Evolutionary conservation across 2,888 invertebrate species (phyloP).

Genomic region (Clostera curtula): DNA sequence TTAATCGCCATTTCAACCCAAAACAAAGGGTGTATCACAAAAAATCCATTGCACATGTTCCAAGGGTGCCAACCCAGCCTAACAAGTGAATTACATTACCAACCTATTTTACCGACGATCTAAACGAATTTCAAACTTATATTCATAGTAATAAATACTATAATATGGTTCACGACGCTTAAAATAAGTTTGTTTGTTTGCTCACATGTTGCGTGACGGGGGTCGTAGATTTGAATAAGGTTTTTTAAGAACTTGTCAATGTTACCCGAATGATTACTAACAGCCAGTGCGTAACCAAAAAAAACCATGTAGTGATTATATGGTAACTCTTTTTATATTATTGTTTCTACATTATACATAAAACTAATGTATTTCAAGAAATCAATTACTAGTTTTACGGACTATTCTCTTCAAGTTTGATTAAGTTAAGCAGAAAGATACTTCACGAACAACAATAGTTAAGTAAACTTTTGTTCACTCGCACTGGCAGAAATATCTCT

Average conservation of each 20-base stretch:
- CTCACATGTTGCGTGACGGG: conserved; percentile 60
- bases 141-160: conserved; percentile 7
- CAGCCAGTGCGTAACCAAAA: too few species aligned
- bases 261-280: too few species aligned
- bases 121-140: conserved; percentile 24
- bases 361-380: too few species aligned
- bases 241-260: conserved; percentile 24
- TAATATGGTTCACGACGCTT: conserved; percentile 1
- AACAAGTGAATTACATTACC: conserved; percentile 55
- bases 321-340: too few species aligned
- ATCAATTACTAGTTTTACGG: too few species aligned
- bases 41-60: conserved; percentile 57
- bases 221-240: conserved; percentile 44
- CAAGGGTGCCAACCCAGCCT: conserved; percentile 55
- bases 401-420: too few species aligned
- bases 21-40: conserved; percentile 48
- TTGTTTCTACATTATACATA: too few species aligned
- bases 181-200: conserved; percentile 39
- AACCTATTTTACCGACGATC: conserved; percentile 12
- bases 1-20: conserved; percentile 32
- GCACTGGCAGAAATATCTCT: too few species aligned
- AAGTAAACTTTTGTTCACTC: too few species aligned
- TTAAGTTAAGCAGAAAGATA: too few species aligned
- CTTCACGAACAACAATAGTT: too few species aligned
- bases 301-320: too few species aligned